phyloP scores from a whole-genome alignment of 2,888 invertebrate species.

The Iselma pallidipennis region DNA sequence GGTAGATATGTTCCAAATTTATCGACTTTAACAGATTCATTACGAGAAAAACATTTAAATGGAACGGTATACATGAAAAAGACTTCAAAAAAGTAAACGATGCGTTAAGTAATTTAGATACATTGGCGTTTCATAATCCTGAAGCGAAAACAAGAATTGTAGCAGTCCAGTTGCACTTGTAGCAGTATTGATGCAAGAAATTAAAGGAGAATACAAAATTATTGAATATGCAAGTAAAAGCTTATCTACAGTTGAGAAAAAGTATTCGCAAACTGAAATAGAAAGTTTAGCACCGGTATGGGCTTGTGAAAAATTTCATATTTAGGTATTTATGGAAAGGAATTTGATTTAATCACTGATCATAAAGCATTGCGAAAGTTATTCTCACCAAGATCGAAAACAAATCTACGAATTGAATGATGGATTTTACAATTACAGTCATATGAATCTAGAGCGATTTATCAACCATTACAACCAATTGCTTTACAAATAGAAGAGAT shows the following conservation, averaged over 20 bases:
- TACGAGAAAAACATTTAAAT: background rate
- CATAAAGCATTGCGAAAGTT: conserved; percentile 46
- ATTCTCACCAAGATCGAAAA: conserved; percentile 35
- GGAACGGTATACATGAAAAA: background rate
- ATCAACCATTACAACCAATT: conserved; percentile 17
- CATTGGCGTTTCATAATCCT: conserved; percentile 34
- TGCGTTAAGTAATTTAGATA: conserved; percentile 5
- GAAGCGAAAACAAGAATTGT: conserved; percentile 31
- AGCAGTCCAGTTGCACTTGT: conserved; percentile 37
- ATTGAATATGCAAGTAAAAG: conserved; percentile 38
- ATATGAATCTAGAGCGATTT: conserved; percentile 20
- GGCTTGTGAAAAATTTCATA: conserved; percentile 42
- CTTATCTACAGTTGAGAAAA: conserved; percentile 31
- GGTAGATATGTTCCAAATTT: conserved; percentile 8
- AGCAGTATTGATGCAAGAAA: conserved; percentile 34
- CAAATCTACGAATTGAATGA: conserved; percentile 27
- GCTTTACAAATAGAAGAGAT: conserved; percentile 23
- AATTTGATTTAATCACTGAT: conserved; percentile 36
- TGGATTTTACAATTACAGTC: conserved; percentile 24
- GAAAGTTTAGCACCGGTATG: conserved; percentile 51
- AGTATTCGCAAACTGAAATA: conserved; percentile 46
- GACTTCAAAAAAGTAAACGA: background rate
- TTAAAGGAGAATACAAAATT: conserved; percentile 27
- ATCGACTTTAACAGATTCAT: conserved; percentile 4
- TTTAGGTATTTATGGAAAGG: conserved; percentile 30